Percentiles rank a stretch among this genome's conserved stretches.
These are phyloP conservation scores for Chelidonichthys spinosus DNA, from an alignment of 2,797 vertebrate species.

Conservation along the genomic window DNA sequence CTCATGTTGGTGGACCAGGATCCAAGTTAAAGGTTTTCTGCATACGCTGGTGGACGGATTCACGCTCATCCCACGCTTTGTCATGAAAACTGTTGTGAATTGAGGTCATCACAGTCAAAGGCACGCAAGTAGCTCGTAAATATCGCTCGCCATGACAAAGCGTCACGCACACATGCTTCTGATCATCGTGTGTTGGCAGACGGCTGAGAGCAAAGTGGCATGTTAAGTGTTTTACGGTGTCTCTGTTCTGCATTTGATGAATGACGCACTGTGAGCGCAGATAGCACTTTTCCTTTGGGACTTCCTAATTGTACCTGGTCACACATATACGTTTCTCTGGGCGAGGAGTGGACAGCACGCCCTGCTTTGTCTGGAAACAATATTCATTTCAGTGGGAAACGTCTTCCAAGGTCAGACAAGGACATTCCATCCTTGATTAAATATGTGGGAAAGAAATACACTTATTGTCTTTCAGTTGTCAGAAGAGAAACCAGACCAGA, in stretches of 20 bases:
- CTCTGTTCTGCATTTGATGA: conserved; percentile 6
- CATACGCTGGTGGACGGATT: no score
- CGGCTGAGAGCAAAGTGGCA: not conserved
- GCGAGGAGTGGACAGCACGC: conserved; percentile 61
- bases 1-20: conserved; percentile 33
- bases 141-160: not conserved
- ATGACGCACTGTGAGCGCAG: conserved; percentile 21
- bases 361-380: conserved; percentile 76
- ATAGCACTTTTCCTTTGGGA: conserved; percentile 61
- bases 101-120: conserved; percentile 24
- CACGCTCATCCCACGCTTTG: no score
- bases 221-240: conserved; percentile 33
- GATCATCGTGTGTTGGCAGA: not conserved
- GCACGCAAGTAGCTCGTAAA: conserved; percentile 38
- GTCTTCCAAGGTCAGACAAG: conserved; percentile 57
- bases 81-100: not conserved
- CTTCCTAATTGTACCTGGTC: conserved; percentile 60
- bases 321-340: conserved; percentile 30
- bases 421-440: conserved; percentile 73
- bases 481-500: not conserved
- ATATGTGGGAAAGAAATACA: conserved; percentile 45
- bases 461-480: conserved; percentile 44
- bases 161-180: conserved; percentile 26
- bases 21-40: not conserved
- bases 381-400: conserved; percentile 60